Evolutionary conservation across 1,140 invertebrate species (phyloP).

Genomic region (roundworm (Caenorhabditis elegans)): WBcel235 BX284605.5:7470001-7470500

Average conservation of each 20-base stretch:
- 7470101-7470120: background rate
- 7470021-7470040: background rate
- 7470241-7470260: too few relatives aligned
- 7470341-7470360: background rate
- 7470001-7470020: background rate
- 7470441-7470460: background rate
- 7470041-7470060: background rate
- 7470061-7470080: background rate
- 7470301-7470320: too few relatives aligned
- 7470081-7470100: background rate
- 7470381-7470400: background rate
- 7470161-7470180: background rate
- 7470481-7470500: background rate
- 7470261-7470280: too few relatives aligned
- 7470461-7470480: background rate
- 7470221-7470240: background rate
- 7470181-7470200: background rate
- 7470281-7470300: too few relatives aligned
- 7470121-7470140: background rate
- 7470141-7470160: background rate
- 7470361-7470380: too few relatives aligned
- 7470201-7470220: background rate
- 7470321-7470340: too few relatives aligned
- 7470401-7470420: conserved; percentile 5
- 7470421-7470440: background rate